phyloP scores from a whole-genome alignment of 2,113 vertebrate species.

The Hiodon alosoides region DNA sequence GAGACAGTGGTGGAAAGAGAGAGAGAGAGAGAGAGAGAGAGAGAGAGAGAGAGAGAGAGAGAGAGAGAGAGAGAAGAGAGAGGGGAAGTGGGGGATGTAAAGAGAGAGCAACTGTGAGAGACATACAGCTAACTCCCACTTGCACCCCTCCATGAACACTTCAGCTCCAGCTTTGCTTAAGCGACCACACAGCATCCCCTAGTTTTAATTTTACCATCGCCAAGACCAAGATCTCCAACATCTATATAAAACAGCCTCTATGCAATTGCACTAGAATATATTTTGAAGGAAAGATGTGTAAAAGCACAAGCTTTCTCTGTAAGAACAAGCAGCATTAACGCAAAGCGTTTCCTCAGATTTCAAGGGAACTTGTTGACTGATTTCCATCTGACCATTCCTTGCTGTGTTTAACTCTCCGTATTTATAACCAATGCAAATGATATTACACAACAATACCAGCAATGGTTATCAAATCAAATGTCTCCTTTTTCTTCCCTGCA shows the following conservation, averaged over 20 bases:
- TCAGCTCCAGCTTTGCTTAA: conserved; percentile 1
- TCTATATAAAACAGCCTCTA: background rate
- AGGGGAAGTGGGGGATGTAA: background rate
- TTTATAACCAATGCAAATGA: too few species aligned
- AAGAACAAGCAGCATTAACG: too few species aligned
- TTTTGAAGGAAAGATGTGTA: too few species aligned
- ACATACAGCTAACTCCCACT: conserved; percentile 20
- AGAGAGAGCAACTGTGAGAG: conserved; percentile 16
- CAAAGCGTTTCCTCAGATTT: too few species aligned
- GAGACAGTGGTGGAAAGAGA: conserved; percentile 7
- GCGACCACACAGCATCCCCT: conserved; percentile 4
- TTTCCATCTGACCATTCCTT: too few species aligned
- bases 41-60: conserved; percentile 15
- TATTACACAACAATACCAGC: too few species aligned
- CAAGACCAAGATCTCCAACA: background rate
- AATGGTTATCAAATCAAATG: too few species aligned
- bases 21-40: conserved; percentile 10
- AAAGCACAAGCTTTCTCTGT: too few species aligned
- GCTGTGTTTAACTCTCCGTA: too few species aligned
- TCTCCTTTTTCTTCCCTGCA: too few species aligned
- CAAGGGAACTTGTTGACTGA: too few species aligned
- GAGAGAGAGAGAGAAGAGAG: conserved; percentile 10
- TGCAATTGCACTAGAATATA: background rate
- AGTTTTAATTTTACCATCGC: background rate
- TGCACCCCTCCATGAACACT: conserved; percentile 17